These are phyloP conservation scores for Larimichthys polyactis DNA, from an alignment of 2,113 vertebrate genomes.

Conservation along the genomic window DNA sequence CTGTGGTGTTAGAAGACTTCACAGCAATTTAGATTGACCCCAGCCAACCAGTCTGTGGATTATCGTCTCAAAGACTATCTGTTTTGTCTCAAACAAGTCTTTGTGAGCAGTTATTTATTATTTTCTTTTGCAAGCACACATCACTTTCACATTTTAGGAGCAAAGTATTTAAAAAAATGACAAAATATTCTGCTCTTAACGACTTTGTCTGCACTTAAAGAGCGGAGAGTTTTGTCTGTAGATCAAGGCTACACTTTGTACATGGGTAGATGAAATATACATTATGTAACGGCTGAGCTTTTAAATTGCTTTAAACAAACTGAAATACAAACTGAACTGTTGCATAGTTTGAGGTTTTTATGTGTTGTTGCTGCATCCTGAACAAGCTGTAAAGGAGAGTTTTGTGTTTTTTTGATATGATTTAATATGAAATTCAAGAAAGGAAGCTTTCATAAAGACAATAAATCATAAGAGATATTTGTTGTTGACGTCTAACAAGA, in stretches of 20 bases:
- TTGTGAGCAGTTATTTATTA: neutral
- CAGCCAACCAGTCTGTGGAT: slow-evolving; percentile 71
- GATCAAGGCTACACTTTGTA: neutral
- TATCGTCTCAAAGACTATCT: slow-evolving; percentile 61
- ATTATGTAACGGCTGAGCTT: slow-evolving; percentile 28
- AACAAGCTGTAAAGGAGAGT: neutral
- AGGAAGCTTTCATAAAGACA: too few species aligned
- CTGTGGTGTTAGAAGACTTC: slow-evolving; percentile 72
- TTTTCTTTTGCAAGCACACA: neutral
- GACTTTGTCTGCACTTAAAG: neutral
- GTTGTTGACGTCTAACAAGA: neutral
- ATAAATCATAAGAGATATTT: too few species aligned
- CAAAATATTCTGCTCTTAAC: neutral
- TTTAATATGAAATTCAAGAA: neutral
- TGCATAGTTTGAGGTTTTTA: neutral
- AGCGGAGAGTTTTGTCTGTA: slow-evolving; percentile 10
- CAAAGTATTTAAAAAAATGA: neutral
- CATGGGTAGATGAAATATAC: neutral
- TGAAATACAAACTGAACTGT: neutral
- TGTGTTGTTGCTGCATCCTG: neutral
- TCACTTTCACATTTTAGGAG: neutral
- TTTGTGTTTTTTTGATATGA: neutral
- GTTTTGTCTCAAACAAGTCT: slow-evolving; percentile 53
- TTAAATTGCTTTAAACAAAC: slow-evolving; percentile 6
- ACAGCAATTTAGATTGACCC: slow-evolving; percentile 76